Base-by-base conservation (phyloP, 2,113 vertebrate genomes). In the Pao palembangensis region DNA sequence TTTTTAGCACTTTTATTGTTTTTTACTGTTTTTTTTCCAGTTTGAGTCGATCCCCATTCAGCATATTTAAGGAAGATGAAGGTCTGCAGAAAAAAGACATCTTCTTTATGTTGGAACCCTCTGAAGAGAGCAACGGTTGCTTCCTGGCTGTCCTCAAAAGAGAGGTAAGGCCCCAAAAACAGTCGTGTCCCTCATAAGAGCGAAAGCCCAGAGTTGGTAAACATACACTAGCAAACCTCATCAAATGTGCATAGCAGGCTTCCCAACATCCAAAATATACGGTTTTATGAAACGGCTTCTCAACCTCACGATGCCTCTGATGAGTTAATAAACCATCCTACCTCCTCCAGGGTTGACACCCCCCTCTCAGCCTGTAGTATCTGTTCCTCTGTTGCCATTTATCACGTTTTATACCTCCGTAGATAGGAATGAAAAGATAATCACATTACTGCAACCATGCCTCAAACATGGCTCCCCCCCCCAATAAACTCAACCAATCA, bases 121-220 rank as follows among this genome's bases (percentile, higher is more conserved):
- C 94, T 1, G 89, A 93, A 60, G 64, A 82, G 61, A 92, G 83
- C 75, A 95, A 96, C 42, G 91, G 93, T 64, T 98, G 93, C 75
- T 98, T 98, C 78, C 50, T 98, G 67, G 94, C 95, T 38, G 58
- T 96, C 83, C 77, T 98, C 67, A 84, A 67, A 62, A 92, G 91
- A 86, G 87, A 94, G 92, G 94, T 95, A 83, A 88, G 14, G 10
- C 6, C 17, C 17, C 6, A 7, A 17, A 47, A 47, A 47, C 44
- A 47, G 15, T 17, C 4, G 6, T 3, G 25, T 28, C 23, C 5
- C 23, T 25, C 23, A 25, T 25, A 25, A 2, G n/a, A 25, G 23
- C 5, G 25, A 28, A 28, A 28, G 5, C 11, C 12, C 48, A 50
- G 19, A 12, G 28, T 41, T 51, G n/a, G 17, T 62, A 43, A 23